Evolutionary conservation across 2,797 vertebrate genomes (phyloP).

Genomic region (Notamacropus eugenii): DNA sequence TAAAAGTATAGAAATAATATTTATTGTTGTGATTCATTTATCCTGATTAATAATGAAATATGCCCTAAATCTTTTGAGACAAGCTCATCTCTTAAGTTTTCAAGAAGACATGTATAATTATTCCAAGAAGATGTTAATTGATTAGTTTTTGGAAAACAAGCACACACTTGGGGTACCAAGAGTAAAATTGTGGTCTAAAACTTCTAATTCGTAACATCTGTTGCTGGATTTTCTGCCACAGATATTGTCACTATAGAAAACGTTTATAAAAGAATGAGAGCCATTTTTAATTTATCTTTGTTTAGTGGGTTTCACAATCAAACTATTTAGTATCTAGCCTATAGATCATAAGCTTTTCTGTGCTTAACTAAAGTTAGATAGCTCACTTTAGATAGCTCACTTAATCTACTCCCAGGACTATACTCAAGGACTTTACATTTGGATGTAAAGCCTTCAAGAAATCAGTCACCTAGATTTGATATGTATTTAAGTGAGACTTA

Average conservation of each 20-base stretch:
- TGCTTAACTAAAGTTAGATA: background rate
- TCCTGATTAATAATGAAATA: background rate
- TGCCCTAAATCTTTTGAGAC: background rate
- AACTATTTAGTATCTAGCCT: background rate
- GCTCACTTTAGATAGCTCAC: background rate
- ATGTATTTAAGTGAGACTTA: background rate
- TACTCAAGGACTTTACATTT: background rate
- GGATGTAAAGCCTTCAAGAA: background rate
- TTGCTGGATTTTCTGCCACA: background rate
- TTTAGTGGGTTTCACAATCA: background rate
- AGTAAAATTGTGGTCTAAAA: background rate
- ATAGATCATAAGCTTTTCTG: background rate
- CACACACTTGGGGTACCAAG: background rate
- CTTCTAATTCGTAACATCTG: background rate
- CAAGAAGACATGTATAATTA: background rate
- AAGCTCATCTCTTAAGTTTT: background rate
- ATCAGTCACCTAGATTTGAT: background rate
- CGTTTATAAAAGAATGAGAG: background rate
- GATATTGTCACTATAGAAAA: background rate
- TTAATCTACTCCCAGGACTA: background rate
- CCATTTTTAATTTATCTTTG: background rate
- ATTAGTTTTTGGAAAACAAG: background rate
- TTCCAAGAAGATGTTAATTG: background rate
- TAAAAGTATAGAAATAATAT: background rate
- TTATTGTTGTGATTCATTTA: background rate